Conservation (phyloP, 2,888 invertebrate species). For the Drepanosiphum platanoidis region DNA sequence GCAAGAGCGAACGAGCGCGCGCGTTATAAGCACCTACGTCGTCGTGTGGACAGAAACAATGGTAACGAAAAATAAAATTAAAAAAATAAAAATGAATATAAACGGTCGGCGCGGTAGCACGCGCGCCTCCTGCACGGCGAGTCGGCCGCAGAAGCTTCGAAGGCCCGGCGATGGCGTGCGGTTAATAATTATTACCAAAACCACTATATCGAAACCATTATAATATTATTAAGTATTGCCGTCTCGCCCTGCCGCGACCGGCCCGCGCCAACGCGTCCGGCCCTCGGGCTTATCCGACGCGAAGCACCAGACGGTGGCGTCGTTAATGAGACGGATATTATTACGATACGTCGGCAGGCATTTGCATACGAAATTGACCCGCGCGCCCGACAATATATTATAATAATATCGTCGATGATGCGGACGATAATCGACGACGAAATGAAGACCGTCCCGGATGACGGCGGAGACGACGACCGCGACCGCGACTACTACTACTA, state of each 20-base stretch:
- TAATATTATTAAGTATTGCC: background rate
- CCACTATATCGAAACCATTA: too few relatives aligned
- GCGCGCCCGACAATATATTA: background rate
- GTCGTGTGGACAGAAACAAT: too few relatives aligned
- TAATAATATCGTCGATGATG: too few relatives aligned
- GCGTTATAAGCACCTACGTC: too few relatives aligned
- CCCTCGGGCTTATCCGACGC: background rate
- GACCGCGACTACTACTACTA: background rate
- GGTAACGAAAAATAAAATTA: too few relatives aligned
- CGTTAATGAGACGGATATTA: background rate
- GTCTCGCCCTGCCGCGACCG: background rate
- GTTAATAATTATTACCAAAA: too few relatives aligned
- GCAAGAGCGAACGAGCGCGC: too few relatives aligned
- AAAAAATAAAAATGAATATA: too few relatives aligned
- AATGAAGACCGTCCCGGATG: background rate
- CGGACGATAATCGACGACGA: background rate
- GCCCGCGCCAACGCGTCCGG: background rate
- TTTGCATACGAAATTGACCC: background rate
- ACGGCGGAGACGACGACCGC: background rate
- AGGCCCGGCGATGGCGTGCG: slow-evolving; percentile 35
- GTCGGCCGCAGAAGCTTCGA: slow-evolving; percentile 2
- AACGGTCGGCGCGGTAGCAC: too few relatives aligned
- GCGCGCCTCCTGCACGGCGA: background rate
- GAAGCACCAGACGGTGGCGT: background rate
- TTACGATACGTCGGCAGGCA: background rate